Percentiles rank a stretch among this genome's conserved stretches.
phyloP scores from a whole-genome alignment of 2,113 vertebrate genomes.

The Ibidorhyncha struthersii region DNA sequence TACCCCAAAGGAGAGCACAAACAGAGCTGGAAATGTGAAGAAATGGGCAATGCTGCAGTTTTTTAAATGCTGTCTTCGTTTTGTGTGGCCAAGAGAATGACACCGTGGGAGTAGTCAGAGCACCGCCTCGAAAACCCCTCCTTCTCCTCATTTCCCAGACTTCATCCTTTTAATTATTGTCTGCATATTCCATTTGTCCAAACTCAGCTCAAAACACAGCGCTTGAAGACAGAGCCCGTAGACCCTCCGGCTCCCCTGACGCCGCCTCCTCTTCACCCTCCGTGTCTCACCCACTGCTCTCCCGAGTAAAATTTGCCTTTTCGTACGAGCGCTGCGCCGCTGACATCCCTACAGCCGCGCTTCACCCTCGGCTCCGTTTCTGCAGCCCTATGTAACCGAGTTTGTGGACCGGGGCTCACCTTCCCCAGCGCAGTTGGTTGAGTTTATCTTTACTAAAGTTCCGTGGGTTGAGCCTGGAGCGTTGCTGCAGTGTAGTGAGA shows the following conservation, averaged over 20 bases:
- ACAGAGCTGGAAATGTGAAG: not conserved
- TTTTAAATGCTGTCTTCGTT: not conserved
- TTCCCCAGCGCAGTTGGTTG: not conserved
- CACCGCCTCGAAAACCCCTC: rapidly evolving
- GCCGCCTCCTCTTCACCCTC: not conserved
- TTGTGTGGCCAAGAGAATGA: not conserved
- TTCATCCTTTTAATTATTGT: not conserved
- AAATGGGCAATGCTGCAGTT: not conserved
- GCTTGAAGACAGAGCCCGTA: not conserved
- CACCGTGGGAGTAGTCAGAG: not conserved
- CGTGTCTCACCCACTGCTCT: not conserved
- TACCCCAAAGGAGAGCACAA: not conserved
- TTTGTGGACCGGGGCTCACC: rapidly evolving
- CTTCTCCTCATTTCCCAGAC: not conserved
- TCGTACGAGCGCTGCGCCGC: rapidly evolving
- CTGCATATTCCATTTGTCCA: not conserved
- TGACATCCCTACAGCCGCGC: not conserved
- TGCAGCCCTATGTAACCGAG: rapidly evolving
- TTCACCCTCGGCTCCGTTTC: not conserved
- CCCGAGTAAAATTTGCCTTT: not conserved
- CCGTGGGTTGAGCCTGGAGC: not conserved
- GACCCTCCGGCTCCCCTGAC: rapidly evolving
- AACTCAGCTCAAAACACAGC: not conserved
- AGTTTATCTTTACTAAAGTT: not conserved
- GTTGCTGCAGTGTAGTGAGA: not conserved